phyloP scores from a whole-genome alignment of 2,113 vertebrate genomes.

The Aegithalos caudatus region DNA sequence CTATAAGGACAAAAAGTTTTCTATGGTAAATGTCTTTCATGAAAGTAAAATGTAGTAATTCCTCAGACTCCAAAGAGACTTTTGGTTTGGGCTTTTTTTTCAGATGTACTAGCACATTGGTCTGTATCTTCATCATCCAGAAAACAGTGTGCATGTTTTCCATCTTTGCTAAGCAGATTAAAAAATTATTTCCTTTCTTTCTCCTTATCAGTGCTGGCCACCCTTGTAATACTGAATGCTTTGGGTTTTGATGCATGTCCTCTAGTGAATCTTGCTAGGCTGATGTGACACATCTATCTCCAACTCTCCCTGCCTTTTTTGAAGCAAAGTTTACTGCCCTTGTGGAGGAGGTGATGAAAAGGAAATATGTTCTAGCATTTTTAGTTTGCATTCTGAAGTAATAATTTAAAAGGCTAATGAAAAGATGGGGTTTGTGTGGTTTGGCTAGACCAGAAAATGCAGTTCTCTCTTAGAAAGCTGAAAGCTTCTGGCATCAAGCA shows the following conservation, averaged over 20 bases:
- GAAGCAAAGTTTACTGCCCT: not conserved
- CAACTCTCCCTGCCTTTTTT: not conserved
- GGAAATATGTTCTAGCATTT: not conserved
- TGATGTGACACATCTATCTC: not conserved
- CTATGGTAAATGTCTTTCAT: not conserved
- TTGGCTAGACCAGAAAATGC: not conserved
- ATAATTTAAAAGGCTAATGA: not conserved
- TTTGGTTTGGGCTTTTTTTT: not conserved
- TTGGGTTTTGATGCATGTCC: not conserved
- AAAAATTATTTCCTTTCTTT: not conserved
- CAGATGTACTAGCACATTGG: not conserved
- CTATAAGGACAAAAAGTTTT: not conserved
- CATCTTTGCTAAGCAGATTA: not conserved
- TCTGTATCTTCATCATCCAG: not conserved
- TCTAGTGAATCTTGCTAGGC: not conserved
- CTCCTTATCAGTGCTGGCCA: not conserved
- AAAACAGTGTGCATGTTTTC: not conserved
- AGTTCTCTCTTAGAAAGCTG: not conserved
- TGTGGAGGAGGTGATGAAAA: not conserved
- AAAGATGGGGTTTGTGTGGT: not conserved
- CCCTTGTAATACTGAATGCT: not conserved
- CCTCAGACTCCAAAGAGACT: not conserved
- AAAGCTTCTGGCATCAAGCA: not conserved
- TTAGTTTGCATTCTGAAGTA: not conserved
- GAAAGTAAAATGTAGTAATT: not conserved